Conservation (phyloP, 2,888 invertebrate species). For the Resseliella maxima region DNA sequence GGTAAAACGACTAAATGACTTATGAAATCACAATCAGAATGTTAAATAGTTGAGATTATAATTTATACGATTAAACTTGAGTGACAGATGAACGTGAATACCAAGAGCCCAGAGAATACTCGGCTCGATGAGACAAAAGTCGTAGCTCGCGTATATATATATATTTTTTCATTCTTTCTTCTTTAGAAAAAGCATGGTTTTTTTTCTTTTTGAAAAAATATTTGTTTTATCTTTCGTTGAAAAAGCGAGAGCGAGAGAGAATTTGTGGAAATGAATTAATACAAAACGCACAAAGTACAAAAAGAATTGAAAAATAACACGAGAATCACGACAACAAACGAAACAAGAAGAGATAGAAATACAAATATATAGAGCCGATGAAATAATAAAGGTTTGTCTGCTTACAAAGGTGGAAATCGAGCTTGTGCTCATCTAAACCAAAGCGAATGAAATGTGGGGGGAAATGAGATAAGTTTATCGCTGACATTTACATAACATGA, state of each 20-base stretch:
- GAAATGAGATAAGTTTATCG: conserved; percentile 40
- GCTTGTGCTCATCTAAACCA: not conserved
- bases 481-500: conserved; percentile 34
- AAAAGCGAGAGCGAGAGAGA: not conserved
- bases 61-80: conserved; percentile 54
- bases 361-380: too few species aligned
- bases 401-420: not conserved
- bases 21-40: conserved; percentile 50
- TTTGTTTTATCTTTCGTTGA: conserved; percentile 10
- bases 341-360: too few species aligned
- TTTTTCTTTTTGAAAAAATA: too few species aligned
- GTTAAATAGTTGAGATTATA: conserved; percentile 49
- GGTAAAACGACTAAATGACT: conserved; percentile 19
- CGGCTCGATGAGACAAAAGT: not conserved
- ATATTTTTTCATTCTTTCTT: not conserved
- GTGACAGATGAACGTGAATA: conserved; percentile 44
- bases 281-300: not conserved
- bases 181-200: not conserved
- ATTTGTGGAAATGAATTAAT: conserved; percentile 25
- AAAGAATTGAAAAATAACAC: not conserved
- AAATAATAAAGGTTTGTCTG: conserved; percentile 31
- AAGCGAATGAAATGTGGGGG: not conserved
- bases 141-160: not conserved
- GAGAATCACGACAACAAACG: not conserved
- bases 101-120: not conserved